These are phyloP conservation scores for Tinamus major DNA, from an alignment of 2,797 vertebrate genomes.

Conservation along the genomic window DNA sequence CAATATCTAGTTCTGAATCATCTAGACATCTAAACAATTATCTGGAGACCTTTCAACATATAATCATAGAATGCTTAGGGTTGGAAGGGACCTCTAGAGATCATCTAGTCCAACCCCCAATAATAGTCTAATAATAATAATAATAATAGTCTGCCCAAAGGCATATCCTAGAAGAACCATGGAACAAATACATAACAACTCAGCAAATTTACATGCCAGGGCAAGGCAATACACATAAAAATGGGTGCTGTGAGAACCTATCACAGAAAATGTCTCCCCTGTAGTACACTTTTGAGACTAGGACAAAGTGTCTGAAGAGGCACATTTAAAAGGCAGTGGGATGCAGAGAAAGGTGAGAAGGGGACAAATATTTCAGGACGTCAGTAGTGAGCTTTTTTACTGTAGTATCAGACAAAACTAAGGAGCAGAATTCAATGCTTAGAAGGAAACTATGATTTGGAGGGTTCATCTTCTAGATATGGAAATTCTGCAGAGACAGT, in stretches of 20 bases:
- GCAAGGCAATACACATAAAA: neutral
- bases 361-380: neutral
- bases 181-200: neutral
- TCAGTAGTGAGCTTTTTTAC: neutral
- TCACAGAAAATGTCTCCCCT: neutral
- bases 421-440: neutral
- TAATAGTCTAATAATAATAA: no score
- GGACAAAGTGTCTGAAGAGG: neutral
- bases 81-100: no score
- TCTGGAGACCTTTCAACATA: neutral
- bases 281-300: neutral
- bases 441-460: neutral
- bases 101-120: no score
- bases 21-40: fast-evolving
- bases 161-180: neutral
- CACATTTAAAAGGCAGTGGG: neutral
- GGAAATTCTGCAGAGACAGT: neutral
- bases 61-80: no score
- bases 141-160: neutral
- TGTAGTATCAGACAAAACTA: neutral
- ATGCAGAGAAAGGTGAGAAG: neutral
- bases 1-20: neutral
- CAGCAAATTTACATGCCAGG: neutral
- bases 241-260: neutral
- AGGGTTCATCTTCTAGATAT: neutral